A percentile compares a stretch with the other conserved stretches of the same genome.
phyloP scores from a whole-genome alignment of 2,113 vertebrate genomes.

The human region DNA sequence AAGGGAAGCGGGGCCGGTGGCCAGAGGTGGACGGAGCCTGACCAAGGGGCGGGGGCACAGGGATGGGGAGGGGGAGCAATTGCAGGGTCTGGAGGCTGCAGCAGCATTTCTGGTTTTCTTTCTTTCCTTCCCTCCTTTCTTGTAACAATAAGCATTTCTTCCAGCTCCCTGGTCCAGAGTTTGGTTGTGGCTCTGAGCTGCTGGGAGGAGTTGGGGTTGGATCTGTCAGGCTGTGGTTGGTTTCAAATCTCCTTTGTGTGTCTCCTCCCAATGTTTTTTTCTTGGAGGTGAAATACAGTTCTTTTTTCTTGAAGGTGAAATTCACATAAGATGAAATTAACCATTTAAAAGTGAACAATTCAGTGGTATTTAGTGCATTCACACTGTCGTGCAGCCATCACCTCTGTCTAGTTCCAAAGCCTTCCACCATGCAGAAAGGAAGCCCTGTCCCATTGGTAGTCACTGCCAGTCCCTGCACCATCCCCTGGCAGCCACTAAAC shows the following conservation, averaged over 20 bases:
- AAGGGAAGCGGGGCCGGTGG: neutral
- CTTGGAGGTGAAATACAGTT: neutral
- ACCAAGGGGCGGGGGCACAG: neutral
- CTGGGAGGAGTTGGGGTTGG: neutral
- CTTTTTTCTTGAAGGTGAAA: too few species aligned
- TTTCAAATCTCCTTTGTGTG: neutral
- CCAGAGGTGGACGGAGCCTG: neutral
- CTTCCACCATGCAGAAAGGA: neutral
- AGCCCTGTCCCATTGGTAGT: neutral
- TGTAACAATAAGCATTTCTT: too few species aligned
- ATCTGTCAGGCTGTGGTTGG: neutral
- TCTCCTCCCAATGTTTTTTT: neutral
- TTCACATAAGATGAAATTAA: neutral
- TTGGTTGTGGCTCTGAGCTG: neutral
- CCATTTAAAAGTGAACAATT: neutral
- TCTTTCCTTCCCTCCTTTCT: neutral
- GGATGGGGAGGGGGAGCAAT: neutral
- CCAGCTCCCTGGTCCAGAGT: rapidly evolving
- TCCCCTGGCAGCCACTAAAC: neutral
- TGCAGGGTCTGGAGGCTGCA: neutral
- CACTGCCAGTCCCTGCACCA: rapidly evolving
- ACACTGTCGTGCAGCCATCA: neutral
- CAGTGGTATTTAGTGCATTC: neutral
- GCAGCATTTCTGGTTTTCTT: neutral
- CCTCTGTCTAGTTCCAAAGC: neutral